phyloP scores from a whole-genome alignment of 2,113 vertebrate species.

The Perccottus glenii region DNA sequence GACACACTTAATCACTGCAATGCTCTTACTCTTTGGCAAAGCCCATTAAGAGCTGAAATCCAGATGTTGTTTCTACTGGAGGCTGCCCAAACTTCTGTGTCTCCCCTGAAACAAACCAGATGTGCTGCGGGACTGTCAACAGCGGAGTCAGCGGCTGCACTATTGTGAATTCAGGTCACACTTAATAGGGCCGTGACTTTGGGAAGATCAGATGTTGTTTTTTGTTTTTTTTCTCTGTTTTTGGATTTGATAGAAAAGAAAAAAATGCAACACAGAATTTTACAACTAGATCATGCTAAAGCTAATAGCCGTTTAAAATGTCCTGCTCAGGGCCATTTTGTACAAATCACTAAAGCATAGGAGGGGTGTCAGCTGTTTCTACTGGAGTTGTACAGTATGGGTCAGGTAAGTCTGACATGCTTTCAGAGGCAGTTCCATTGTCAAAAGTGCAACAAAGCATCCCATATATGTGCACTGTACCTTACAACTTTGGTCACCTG shows the following conservation, averaged over 20 bases:
- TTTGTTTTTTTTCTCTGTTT: conserved; percentile 12
- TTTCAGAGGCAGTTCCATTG: no score
- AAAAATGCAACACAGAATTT: not conserved
- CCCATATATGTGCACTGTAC: no score
- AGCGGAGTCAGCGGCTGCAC: conserved; percentile 26
- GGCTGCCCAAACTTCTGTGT: conserved; percentile 34
- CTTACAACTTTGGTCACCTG: no score
- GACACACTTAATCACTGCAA: conserved; percentile 23
- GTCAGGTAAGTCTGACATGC: no score
- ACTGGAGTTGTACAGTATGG: no score
- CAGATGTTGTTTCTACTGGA: conserved; percentile 63
- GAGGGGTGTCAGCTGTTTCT: no score
- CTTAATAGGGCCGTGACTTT: conserved; percentile 4
- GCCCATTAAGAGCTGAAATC: conserved; percentile 33
- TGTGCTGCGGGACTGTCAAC: conserved; percentile 33
- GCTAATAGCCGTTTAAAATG: conserved; percentile 1
- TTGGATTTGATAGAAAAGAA: conserved; percentile 5
- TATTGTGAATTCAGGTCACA: conserved; percentile 4
- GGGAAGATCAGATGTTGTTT: conserved; percentile 4
- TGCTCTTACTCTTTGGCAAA: conserved; percentile 31
- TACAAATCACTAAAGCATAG: no score
- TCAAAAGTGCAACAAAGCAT: no score
- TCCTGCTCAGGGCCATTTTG: conserved; percentile 4
- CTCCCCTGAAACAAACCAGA: conserved; percentile 41
- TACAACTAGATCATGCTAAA: not conserved